Evolutionary conservation across 2,888 invertebrate genomes (phyloP).

Genomic region (Tenodera sinensis): DNA sequence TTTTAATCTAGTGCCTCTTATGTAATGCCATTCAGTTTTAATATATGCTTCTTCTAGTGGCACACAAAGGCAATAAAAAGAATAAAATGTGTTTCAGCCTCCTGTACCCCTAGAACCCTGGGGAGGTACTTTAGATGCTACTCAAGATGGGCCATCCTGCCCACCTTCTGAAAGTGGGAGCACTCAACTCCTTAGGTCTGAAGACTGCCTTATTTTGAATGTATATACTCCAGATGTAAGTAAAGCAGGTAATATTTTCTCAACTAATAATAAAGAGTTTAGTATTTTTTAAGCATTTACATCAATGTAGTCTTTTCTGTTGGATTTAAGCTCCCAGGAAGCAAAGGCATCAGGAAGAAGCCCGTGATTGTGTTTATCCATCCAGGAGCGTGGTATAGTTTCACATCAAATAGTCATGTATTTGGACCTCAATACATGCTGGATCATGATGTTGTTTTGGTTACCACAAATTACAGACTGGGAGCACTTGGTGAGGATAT

Average conservation of each 20-base stretch:
- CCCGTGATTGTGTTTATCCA: slow-evolving; percentile 68
- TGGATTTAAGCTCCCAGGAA: not conserved
- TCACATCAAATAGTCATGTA: slow-evolving; percentile 54
- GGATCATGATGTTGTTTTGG: slow-evolving; percentile 61
- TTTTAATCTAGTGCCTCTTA: too few species aligned
- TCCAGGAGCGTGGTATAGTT: slow-evolving; percentile 61
- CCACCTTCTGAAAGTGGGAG: slow-evolving; percentile 44
- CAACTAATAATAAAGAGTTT: too few species aligned
- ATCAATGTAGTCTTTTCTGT: too few species aligned
- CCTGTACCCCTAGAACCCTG: slow-evolving; percentile 52
- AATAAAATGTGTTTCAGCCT: slow-evolving; percentile 42
- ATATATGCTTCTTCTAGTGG: too few species aligned
- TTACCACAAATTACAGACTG: slow-evolving; percentile 37
- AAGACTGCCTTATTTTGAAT: not conserved
- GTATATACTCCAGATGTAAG: not conserved
- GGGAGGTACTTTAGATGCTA: slow-evolving; percentile 52
- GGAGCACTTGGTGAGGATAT: slow-evolving; percentile 17
- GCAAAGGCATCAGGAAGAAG: slow-evolving; percentile 27
- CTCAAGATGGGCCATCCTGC: slow-evolving; percentile 56
- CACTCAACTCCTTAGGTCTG: not conserved
- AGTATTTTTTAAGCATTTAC: too few species aligned
- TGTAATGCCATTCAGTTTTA: too few species aligned
- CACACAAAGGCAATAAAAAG: too few species aligned
- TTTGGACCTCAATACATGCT: slow-evolving; percentile 60
- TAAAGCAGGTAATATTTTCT: not conserved